These are phyloP conservation scores for Merops nubicus DNA, from an alignment of 2,113 vertebrate species.

Conservation along the genomic window DNA sequence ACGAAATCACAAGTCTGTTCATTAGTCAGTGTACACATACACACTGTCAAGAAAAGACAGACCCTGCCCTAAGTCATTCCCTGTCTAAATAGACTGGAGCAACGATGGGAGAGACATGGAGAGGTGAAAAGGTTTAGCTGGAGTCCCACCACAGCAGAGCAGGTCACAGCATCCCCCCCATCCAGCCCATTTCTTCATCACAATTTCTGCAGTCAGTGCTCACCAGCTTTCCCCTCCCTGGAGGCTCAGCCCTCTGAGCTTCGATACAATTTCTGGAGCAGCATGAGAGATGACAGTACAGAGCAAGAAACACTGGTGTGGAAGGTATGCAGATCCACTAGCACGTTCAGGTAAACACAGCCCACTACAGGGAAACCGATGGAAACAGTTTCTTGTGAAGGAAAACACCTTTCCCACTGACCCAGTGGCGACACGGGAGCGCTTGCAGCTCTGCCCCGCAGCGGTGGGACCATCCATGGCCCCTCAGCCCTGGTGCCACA, in stretches of 20 bases:
- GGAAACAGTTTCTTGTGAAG: neutral
- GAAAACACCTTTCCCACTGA: neutral
- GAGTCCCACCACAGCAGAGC: neutral
- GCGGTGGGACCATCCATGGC: rapidly evolving
- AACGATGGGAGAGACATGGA: neutral
- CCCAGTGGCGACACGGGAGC: neutral
- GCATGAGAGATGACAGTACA: rapidly evolving
- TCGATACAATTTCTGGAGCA: neutral
- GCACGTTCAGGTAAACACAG: neutral
- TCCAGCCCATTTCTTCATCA: rapidly evolving
- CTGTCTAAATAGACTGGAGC: neutral
- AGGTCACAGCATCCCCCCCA: neutral
- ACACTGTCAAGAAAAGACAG: neutral
- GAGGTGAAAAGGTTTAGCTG: neutral
- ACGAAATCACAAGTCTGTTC: neutral
- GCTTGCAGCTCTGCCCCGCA: rapidly evolving
- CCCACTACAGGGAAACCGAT: neutral
- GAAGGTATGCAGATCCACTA: neutral
- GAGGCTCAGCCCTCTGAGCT: neutral
- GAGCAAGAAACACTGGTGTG: rapidly evolving
- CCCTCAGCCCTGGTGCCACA: rapidly evolving
- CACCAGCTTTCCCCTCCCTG: neutral
- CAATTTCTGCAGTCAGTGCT: rapidly evolving
- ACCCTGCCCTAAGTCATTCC: neutral
- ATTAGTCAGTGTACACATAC: neutral